phyloP scores from a whole-genome alignment of 2,888 invertebrate species.

The Drosophila infuscata region DNA sequence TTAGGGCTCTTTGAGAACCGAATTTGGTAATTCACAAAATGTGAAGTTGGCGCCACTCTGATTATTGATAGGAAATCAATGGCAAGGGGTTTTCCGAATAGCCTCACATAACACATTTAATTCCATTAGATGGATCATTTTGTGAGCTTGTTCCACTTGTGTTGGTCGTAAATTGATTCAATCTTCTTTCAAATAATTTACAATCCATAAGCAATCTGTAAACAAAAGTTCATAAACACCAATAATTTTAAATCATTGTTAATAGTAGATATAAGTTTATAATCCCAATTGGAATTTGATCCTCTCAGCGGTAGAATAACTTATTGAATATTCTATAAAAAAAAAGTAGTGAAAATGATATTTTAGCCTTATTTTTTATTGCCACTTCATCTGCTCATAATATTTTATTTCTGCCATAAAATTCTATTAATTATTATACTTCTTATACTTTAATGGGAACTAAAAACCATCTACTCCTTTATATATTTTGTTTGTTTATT shows the following conservation, averaged over 20 bases:
- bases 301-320: background rate
- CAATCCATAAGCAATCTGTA: background rate
- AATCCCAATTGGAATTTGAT: background rate
- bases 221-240: background rate
- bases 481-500: no score
- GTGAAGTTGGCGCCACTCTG: constrained; percentile 6
- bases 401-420: background rate
- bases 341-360: no score
- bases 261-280: background rate
- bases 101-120: background rate
- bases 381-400: background rate
- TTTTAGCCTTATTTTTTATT: background rate
- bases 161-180: background rate
- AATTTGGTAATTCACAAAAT: constrained; percentile 20
- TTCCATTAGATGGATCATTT: background rate
- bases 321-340: background rate
- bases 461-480: background rate
- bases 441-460: background rate
- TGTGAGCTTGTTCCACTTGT: background rate
- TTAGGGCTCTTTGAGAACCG: constrained; percentile 3
- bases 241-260: background rate
- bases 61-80: constrained; percentile 1
- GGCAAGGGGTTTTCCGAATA: background rate
- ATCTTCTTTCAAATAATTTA: background rate
- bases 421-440: background rate